Conservation (phyloP, 2,888 invertebrate genomes). For the Junonia oenone region DNA sequence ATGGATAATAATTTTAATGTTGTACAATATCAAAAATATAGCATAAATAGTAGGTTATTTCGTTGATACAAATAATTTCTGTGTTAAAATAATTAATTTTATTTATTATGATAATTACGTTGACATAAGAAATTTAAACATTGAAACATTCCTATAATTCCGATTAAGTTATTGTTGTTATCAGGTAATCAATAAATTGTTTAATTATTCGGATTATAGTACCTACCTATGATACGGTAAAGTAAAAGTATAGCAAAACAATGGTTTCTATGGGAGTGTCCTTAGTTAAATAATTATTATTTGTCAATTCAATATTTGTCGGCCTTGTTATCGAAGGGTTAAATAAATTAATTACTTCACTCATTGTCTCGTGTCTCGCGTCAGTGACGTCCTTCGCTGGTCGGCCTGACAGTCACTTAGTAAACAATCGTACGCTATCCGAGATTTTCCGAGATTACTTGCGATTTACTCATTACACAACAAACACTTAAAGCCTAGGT, state of each 20-base stretch:
- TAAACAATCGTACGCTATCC: slow-evolving; percentile 37
- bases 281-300: too few species aligned
- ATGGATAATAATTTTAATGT: too few species aligned
- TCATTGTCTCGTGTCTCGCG: slow-evolving; percentile 58
- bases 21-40: too few species aligned
- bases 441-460: slow-evolving; percentile 27
- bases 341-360: slow-evolving; percentile 35
- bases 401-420: slow-evolving; percentile 39
- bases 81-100: not conserved
- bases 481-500: slow-evolving; percentile 3
- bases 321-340: slow-evolving; percentile 20
- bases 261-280: too few species aligned
- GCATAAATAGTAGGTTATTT: not conserved
- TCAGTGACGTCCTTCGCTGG: slow-evolving; percentile 48
- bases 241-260: too few species aligned
- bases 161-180: too few species aligned
- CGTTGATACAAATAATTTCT: not conserved
- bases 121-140: not conserved
- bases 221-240: too few species aligned
- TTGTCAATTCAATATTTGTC: not conserved
- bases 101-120: not conserved
- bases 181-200: not conserved
- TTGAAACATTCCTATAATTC: too few species aligned
- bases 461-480: slow-evolving; percentile 12
- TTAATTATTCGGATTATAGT: too few species aligned